A percentile compares a stretch with the other conserved stretches of the same genome.
Evolutionary conservation across 2,113 vertebrate species (phyloP).

Genomic region (Zosterops lateralis): DNA sequence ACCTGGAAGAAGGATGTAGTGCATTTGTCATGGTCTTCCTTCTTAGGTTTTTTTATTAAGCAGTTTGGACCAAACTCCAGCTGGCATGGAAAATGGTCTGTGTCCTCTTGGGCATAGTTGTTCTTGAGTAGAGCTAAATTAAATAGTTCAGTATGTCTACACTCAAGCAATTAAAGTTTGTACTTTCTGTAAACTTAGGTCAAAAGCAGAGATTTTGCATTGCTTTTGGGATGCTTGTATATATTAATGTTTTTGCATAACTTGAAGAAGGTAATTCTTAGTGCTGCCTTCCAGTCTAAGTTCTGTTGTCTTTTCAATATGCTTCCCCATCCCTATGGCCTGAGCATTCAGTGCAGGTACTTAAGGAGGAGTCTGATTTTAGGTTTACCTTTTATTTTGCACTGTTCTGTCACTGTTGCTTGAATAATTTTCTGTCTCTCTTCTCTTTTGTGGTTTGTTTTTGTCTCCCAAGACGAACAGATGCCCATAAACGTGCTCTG

Average conservation of each 20-base stretch:
- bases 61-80: background rate
- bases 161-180: background rate
- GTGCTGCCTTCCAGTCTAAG: background rate
- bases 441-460: background rate
- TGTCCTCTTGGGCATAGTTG: background rate
- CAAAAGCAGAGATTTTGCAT: background rate
- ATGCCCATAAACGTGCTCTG: constrained; percentile 83
- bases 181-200: background rate
- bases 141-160: background rate
- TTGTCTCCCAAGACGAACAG: constrained; percentile 65
- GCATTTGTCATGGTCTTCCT: background rate
- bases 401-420: background rate
- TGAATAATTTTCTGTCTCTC: background rate
- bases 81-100: background rate
- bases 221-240: background rate
- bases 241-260: background rate
- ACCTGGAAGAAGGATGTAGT: background rate
- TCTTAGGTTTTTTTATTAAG: background rate
- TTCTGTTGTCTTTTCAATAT: background rate
- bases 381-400: background rate
- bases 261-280: background rate
- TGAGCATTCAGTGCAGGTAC: background rate
- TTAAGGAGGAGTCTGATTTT: background rate
- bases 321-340: background rate
- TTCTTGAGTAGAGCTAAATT: background rate